Percentiles rank a stretch among this genome's conserved stretches.
Evolutionary conservation across 1,140 invertebrate genomes (phyloP).

Genomic region (Branchinecta lynchi): DNA sequence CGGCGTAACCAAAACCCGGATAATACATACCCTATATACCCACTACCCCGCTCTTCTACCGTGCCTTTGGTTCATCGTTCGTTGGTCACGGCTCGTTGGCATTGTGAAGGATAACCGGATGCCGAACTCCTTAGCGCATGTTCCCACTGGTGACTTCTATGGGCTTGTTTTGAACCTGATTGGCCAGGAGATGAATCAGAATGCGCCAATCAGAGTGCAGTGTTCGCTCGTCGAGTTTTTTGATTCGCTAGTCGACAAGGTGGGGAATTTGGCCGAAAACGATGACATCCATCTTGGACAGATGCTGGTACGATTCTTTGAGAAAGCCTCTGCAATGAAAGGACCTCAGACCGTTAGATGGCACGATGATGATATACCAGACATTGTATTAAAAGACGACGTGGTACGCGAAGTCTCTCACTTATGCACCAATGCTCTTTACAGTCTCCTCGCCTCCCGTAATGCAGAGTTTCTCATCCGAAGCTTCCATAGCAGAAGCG

Average conservation of each 20-base stretch:
- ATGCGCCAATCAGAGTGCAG: neutral
- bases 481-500: neutral
- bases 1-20: conserved; percentile 1
- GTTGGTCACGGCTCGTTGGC: neutral
- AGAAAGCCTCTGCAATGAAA: neutral
- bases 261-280: neutral
- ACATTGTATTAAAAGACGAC: neutral
- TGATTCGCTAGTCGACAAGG: neutral
- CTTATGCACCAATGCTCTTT: neutral
- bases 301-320: neutral
- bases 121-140: neutral
- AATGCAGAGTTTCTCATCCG: neutral
- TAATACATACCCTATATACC: conserved; percentile 8
- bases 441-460: neutral
- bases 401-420: neutral
- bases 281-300: neutral
- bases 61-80: conserved; percentile 5
- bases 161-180: conserved; percentile 2
- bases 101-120: conserved; percentile 16
- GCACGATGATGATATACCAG: conserved; percentile 7
- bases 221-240: neutral
- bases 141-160: conserved; percentile 14
- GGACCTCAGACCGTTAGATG: neutral
- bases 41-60: neutral
- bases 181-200: neutral